Percentiles rank a stretch among this genome's conserved stretches.
Conservation (phyloP, 2,797 vertebrate species). For the Crocodylus rhombifer region DNA sequence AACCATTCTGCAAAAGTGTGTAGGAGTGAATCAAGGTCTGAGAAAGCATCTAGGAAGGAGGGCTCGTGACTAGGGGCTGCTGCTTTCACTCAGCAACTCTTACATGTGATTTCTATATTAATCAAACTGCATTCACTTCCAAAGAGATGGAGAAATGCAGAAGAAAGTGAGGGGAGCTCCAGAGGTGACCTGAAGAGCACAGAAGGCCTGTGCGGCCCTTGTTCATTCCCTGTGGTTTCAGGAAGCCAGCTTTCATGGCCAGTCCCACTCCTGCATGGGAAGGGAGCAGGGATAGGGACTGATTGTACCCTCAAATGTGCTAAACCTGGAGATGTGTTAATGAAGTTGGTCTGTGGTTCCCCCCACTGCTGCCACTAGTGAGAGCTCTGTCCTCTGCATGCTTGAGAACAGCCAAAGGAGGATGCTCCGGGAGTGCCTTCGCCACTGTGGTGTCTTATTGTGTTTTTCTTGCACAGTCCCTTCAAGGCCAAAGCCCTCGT, state of each 20-base stretch:
- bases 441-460: too few species aligned
- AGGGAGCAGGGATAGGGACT: background rate
- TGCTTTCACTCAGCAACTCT: constrained; percentile 18
- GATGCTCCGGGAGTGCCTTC: too few species aligned
- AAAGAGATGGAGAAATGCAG: background rate
- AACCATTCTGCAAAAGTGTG: constrained; percentile 48
- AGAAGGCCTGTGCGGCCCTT: background rate
- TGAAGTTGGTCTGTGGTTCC: too few species aligned
- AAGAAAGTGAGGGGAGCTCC: background rate
- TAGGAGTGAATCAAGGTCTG: constrained; percentile 45
- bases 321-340: too few species aligned
- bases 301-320: background rate
- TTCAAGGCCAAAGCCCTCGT: too few species aligned
- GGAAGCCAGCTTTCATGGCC: too few species aligned
- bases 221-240: background rate
- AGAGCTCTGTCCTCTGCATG: too few species aligned
- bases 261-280: background rate
- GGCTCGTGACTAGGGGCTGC: background rate
- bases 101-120: constrained; percentile 20
- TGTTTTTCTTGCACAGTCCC: too few species aligned
- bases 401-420: too few species aligned
- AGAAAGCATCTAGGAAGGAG: constrained; percentile 29
- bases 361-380: too few species aligned
- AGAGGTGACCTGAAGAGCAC: background rate
- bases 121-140: constrained; percentile 12